Base-by-base conservation (phyloP, 2,888 invertebrate genomes). In the Sarcophaga rosellei region DNA sequence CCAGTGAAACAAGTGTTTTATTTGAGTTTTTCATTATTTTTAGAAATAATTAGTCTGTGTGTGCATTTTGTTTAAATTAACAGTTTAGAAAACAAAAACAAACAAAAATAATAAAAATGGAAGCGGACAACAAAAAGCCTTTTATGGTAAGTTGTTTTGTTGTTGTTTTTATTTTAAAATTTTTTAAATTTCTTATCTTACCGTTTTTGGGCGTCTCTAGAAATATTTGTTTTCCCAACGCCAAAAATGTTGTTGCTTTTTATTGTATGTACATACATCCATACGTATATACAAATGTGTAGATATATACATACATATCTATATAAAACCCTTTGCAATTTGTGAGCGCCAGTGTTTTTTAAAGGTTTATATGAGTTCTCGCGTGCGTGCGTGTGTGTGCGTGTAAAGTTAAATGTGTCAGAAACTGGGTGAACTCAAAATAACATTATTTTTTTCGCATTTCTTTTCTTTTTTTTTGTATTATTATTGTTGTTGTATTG, bases 41-140 rank as follows among this genome's bases (percentile, higher is more conserved):
- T 35, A 1, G 35, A 35, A 35, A 35, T 35, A 35, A 35, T 35
- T 35, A 6, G 2, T 0, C 2, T 2, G 35, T 35, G 35, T 35
- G 35, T 35, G 35, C 35, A 35, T 35, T 35, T 23, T 35, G 8
- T 5, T 53, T 53, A 15, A 53, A 61, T 17, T 25, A 65, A 25
- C 23, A 66, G 45, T 66, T 17, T 35, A 8, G 10, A 88, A 25
- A 61, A 12, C 69, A 53, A 57, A 77, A 78, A 80, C 69, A 86
- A 66, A n/a, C n/a, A n/a, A n/a, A n/a, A 62, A 84, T 65, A 63
- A 83, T 82, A 76, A 84, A 86, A 82, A 90, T 89, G 89, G 89
- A 88, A 83, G 85, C 89, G 47, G 89, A 89, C 74, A 89, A 89
- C 84, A 90, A 89, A 88, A 90, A 90, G 76, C 89, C 90, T 82